These are phyloP conservation scores for Clarias macrocephalus DNA, from an alignment of 2,113 vertebrate species.

Conservation along the genomic window DNA sequence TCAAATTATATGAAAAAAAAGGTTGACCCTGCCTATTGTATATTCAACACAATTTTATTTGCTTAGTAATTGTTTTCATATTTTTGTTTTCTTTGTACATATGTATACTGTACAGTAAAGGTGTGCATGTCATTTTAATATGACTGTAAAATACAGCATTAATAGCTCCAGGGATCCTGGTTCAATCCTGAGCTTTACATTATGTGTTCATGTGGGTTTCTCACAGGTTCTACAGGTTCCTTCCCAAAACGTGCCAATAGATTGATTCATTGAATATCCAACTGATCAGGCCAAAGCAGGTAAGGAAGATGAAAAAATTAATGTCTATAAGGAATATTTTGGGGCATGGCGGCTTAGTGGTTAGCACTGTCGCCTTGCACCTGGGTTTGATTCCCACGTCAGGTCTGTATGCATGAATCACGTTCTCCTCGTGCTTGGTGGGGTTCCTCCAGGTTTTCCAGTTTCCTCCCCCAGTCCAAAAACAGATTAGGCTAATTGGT, in stretches of 20 bases:
- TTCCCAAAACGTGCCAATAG: neutral
- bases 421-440: too few relatives aligned
- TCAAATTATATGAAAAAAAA: neutral
- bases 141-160: neutral
- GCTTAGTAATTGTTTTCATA: neutral
- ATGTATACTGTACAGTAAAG: neutral
- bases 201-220: neutral
- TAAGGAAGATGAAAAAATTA: neutral
- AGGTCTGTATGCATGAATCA: too few relatives aligned
- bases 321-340: neutral
- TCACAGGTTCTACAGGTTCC: neutral
- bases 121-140: neutral
- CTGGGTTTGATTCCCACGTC: too few relatives aligned
- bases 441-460: too few relatives aligned
- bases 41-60: neutral
- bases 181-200: neutral
- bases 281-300: neutral
- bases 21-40: neutral
- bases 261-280: neutral
- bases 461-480: too few relatives aligned
- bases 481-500: too few relatives aligned
- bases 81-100: neutral
- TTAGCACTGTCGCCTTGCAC: too few relatives aligned
- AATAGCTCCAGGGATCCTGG: neutral
- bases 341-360: too few relatives aligned